Conservation (phyloP, 2,113 vertebrate genomes). For the Coryphaenoides rupestris region DNA sequence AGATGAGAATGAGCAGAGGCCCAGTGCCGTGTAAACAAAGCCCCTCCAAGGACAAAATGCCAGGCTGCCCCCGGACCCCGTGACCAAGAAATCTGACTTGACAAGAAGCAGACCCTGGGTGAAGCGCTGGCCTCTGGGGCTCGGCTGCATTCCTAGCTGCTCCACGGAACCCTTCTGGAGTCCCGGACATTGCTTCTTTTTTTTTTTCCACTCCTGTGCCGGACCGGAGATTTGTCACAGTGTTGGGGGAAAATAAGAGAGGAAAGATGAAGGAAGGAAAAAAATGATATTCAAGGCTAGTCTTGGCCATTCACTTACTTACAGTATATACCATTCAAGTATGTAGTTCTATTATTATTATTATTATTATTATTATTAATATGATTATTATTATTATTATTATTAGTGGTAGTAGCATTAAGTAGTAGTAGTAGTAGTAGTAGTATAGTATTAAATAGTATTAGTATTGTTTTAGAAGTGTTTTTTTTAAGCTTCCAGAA, state of each 20-base stretch:
- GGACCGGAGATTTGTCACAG: conserved; percentile 38
- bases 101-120: conserved; percentile 68
- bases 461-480: too few species aligned
- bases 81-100: conserved; percentile 61
- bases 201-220: conserved; percentile 22
- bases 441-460: too few species aligned
- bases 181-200: conserved; percentile 42
- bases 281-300: too few species aligned
- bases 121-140: conserved; percentile 59
- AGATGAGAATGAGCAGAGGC: conserved; percentile 67
- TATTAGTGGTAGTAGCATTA: too few species aligned
- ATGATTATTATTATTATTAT: too few species aligned
- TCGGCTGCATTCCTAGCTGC: conserved; percentile 46
- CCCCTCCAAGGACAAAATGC: conserved; percentile 59
- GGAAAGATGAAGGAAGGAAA: background rate
- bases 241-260: conserved; percentile 6
- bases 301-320: too few species aligned
- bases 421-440: too few species aligned
- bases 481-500: too few species aligned
- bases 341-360: too few species aligned
- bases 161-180: conserved; percentile 30
- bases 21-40: conserved; percentile 62
- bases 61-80: conserved; percentile 50
- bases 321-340: too few species aligned
- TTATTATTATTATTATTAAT: too few species aligned